Conservation (phyloP, 1,140 invertebrate genomes). For the Cotesia glomerata region DNA sequence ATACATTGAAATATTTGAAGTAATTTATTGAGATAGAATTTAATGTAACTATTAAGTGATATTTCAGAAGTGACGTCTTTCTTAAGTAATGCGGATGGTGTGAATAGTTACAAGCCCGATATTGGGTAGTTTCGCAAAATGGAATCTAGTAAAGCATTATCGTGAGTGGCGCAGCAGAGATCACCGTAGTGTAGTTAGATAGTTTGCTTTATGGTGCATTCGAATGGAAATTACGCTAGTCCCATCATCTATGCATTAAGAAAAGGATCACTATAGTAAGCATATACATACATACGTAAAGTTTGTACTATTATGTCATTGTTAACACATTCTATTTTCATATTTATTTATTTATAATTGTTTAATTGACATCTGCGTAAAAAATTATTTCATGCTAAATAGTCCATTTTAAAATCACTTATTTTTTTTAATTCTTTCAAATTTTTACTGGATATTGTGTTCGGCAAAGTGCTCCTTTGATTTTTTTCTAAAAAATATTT, state of each 20-base stretch:
- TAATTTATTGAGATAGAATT: too few species aligned
- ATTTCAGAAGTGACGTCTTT: constrained; percentile 1
- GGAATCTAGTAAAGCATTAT: constrained; percentile 29
- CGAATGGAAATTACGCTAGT: constrained; percentile 30
- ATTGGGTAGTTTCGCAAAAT: constrained; percentile 12
- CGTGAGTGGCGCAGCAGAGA: constrained; percentile 29
- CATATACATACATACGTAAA: background rate
- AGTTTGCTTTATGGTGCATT: constrained; percentile 24
- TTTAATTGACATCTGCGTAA: too few species aligned
- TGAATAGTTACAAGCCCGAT: constrained; percentile 9
- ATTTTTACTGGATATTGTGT: too few species aligned
- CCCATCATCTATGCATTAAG: constrained; percentile 9
- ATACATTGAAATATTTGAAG: background rate
- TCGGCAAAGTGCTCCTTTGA: too few species aligned
- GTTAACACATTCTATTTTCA: too few species aligned
- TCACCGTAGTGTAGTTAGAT: constrained; percentile 30
- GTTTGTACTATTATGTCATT: background rate
- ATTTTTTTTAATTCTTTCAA: too few species aligned
- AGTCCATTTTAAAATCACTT: too few species aligned
- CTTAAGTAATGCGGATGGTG: constrained; percentile 37
- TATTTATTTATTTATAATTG: too few species aligned
- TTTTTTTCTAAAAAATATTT: too few species aligned
- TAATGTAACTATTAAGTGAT: too few species aligned
- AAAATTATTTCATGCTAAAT: too few species aligned
- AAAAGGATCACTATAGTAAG: background rate